These are phyloP conservation scores for Metopia argyrocephala DNA, from an alignment of 2,888 invertebrate species.

Conservation along the genomic window DNA sequence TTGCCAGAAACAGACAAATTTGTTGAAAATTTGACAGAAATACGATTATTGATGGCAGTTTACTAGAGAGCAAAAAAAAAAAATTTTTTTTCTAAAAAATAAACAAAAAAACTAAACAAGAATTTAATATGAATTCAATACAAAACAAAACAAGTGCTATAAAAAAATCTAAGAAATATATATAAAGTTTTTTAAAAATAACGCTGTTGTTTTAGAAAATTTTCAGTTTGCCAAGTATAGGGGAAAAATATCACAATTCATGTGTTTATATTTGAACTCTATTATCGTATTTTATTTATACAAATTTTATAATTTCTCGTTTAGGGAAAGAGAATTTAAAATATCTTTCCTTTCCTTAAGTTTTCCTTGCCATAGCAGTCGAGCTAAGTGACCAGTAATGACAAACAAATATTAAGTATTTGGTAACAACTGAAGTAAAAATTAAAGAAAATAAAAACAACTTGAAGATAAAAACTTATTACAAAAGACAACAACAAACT, in stretches of 20 bases:
- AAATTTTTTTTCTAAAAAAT: background rate
- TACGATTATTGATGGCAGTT: constrained; percentile 66
- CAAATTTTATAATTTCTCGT: background rate
- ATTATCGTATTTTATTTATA: constrained; percentile 12
- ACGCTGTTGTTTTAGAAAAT: no score
- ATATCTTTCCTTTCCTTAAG: background rate
- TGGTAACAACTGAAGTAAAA: constrained; percentile 45
- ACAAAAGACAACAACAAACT: constrained; percentile 5
- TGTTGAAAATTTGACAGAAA: constrained; percentile 65
- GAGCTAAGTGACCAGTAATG: constrained; percentile 60
- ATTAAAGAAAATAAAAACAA: constrained; percentile 5
- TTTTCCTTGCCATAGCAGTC: constrained; percentile 13
- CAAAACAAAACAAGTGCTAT: constrained; percentile 23
- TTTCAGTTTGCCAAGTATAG: no score
- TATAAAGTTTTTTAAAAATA: no score
- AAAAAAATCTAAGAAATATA: constrained; percentile 27
- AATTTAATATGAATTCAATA: constrained; percentile 41
- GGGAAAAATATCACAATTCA: no score
- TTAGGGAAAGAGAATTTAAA: background rate
- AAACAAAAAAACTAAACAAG: constrained; percentile 29
- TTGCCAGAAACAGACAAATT: constrained; percentile 28
- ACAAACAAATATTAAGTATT: constrained; percentile 61
- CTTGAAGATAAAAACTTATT: constrained; percentile 11
- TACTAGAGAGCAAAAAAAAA: constrained; percentile 3
- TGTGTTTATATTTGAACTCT: no score